Base-by-base conservation (phyloP, 2,888 invertebrate genomes). In the Eulithis testata region DNA sequence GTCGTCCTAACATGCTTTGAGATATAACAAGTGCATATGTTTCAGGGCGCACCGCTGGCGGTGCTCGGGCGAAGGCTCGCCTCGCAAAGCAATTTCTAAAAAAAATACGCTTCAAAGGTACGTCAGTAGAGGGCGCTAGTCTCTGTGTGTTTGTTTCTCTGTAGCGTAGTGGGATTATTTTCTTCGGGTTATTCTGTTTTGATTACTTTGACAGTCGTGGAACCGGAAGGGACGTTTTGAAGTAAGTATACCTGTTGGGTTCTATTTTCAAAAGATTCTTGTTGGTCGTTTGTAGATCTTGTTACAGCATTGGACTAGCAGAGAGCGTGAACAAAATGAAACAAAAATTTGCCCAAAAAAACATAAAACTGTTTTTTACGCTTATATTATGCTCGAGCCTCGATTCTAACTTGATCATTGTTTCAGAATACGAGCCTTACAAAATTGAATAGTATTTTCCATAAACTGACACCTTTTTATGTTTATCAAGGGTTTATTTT, bases 61-160 rank as follows among this genome's bases (percentile, higher is more conserved):
- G 86, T 74, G 51, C n/a, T 3, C 86, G 88, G 61, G 83, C 79
- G 78, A 91, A 90, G 83, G 78, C 90, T 73, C 88, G 87, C 52
- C 82, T 83, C 62, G 78, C 88, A 73, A 92, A 91, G 83, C 83
- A 83, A 81, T 89, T 87, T 73, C 78, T 90, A 79, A 92, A 92
- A 91, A 92, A 91, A 85, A 85, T 86, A 69, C 88, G 89, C 61
- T 85, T 81, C 80, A 91, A 89, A 92, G 91, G 91, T 92, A 91
- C 76, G 91, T 88, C 80, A 70, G 84, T 89, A 90, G 90, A 76
- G 82, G 88, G 86, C 78, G 79, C 80, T 79, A 74, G 73, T 53
- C 62, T 58, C 71, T 72, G 64, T 76, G 73, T 72, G 63, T 69
- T 66, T 61, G 44, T 62, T 9, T 64, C 60, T 54, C 40, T 65